Evolutionary conservation across 2,888 invertebrate species (phyloP).

Genomic region (Sarcophaga caerulescens): DNA sequence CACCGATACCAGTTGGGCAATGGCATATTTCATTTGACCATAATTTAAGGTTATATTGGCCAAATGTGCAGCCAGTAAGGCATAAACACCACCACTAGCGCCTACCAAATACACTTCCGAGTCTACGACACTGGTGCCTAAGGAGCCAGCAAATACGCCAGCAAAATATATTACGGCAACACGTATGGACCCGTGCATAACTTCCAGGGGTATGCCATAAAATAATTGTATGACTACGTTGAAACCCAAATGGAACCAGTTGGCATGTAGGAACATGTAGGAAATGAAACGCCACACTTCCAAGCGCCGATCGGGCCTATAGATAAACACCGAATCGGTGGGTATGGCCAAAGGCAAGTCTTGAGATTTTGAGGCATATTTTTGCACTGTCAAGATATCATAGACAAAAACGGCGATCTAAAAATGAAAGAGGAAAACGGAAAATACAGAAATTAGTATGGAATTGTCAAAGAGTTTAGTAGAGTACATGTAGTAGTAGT

Average conservation of each 20-base stretch:
- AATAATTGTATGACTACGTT: conserved; percentile 96
- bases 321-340: conserved; percentile 95
- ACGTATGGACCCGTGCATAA: conserved; percentile 96
- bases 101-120: conserved; percentile 97
- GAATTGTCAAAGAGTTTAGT: background rate
- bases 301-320: conserved; percentile 93
- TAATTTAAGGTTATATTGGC: conserved; percentile 97
- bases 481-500: background rate
- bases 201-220: conserved; percentile 96
- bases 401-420: conserved; percentile 96
- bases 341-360: conserved; percentile 95
- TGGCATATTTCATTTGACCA: conserved; percentile 97
- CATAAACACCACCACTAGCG: conserved; percentile 98
- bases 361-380: conserved; percentile 82
- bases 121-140: conserved; percentile 94
- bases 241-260: conserved; percentile 97
- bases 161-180: conserved; percentile 95
- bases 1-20: conserved; percentile 93
- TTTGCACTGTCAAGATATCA: conserved; percentile 86
- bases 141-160: conserved; percentile 93
- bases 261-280: conserved; percentile 97
- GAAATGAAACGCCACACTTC: conserved; percentile 97
- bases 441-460: conserved; percentile 26
- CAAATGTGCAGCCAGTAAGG: conserved; percentile 97
- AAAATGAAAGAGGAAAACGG: conserved; percentile 73